Evolutionary conservation across 2,113 vertebrate genomes (phyloP).

Genomic region (Sturnira hondurensis): DNA sequence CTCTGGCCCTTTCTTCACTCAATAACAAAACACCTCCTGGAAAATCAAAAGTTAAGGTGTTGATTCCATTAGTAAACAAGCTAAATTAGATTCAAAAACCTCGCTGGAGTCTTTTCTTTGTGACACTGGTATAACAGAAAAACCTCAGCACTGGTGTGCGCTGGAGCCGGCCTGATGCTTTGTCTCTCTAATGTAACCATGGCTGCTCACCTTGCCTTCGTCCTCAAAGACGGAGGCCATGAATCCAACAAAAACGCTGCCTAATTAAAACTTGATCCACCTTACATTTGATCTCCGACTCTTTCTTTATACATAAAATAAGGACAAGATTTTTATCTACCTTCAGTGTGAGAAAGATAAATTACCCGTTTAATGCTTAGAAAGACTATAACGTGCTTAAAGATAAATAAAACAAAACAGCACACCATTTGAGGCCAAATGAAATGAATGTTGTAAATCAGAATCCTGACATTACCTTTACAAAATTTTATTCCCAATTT

Average conservation of each 20-base stretch:
- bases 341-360: not conserved
- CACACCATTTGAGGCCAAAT: not conserved
- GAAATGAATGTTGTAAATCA: not conserved
- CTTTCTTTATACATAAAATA: not conserved
- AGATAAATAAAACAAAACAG: not conserved
- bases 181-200: not conserved
- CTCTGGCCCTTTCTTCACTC: not conserved
- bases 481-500: not conserved
- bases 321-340: not conserved
- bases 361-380: not conserved
- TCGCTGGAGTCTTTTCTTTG: not conserved
- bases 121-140: not conserved
- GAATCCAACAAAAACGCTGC: not conserved
- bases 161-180: not conserved
- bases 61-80: not conserved
- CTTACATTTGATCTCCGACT: not conserved
- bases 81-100: not conserved
- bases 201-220: not conserved
- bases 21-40: not conserved
- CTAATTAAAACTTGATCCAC: not conserved
- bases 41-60: not conserved
- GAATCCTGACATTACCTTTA: not conserved
- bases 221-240: not conserved
- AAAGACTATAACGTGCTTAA: not conserved
- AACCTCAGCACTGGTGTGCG: not conserved